Evolutionary conservation across 2,113 vertebrate genomes (phyloP), one percentile per base, ranked within the genome.

Genomic region (Hystrix brachyura): DNA sequence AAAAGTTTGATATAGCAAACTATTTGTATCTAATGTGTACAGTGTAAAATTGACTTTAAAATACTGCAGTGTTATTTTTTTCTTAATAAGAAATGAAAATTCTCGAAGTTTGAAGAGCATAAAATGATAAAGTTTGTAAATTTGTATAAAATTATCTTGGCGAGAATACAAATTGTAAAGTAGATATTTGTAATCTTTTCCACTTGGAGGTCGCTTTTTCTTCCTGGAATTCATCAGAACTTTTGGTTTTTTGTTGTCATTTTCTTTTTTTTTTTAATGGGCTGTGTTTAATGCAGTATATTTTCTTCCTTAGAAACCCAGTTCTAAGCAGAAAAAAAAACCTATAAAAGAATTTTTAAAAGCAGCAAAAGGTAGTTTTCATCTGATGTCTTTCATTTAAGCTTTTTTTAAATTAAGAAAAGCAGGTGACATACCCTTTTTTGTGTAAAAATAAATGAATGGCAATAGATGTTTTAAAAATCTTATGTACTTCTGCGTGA

Each of bases 11-110:
- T 98, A 98, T 98, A 98, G 98, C 98, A 98, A 98, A 99, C 98
- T 98, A 98, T 98, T 98, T 99, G 99, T 99, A 99, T 99, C 98
- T 99, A 99, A 98, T 98, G 99, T 99, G 99, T 99, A 99, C 99
- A 99, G 99, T 99, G 99, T 99, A 99, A 99, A 99, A 99, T 99
- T 98, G 98, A 99, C 99, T 99, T 99, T 99, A 99, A 99, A 99
- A 99, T 99, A 99, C 99, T 98, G 99, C 99, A 98, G 99, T 99
- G 99, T 99, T 99, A 99, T 99, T 99, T 99, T 99, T 99, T 99
- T 99, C 99, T 99, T 99, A 99, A 99, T 99, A 99, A 99, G 99
- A 99, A 99, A 98, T 98, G 99, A 98, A 99, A 98, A 98, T 98
- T 98, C 98, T 98, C 98, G 99, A 99, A 98, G 99, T 99, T 99